These are phyloP conservation scores for Idris sp. DNA, from an alignment of 1,140 invertebrate species.

Conservation along the genomic window DNA sequence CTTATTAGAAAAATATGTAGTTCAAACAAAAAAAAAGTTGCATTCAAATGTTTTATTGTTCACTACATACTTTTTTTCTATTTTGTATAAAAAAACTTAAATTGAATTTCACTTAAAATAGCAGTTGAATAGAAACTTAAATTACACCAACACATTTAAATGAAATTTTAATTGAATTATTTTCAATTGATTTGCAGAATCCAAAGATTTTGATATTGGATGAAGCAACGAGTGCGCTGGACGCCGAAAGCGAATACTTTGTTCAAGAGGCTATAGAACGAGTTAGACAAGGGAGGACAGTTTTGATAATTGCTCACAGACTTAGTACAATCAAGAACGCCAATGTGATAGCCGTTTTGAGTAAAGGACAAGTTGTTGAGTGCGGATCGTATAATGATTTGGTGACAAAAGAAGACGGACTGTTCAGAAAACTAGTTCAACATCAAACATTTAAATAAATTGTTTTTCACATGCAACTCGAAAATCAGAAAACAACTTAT, in stretches of 20 bases:
- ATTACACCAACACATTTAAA: too few species aligned
- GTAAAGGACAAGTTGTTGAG: constrained; percentile 89
- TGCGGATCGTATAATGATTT: constrained; percentile 88
- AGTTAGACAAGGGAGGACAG: constrained; percentile 90
- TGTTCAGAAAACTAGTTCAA: constrained; percentile 83
- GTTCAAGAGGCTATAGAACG: constrained; percentile 92
- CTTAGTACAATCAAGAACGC: constrained; percentile 95
- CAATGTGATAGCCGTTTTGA: constrained; percentile 92
- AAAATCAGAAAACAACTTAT: too few species aligned
- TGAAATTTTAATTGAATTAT: too few species aligned
- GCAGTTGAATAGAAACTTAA: too few species aligned
- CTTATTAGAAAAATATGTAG: too few species aligned
- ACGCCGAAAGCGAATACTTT: constrained; percentile 92
- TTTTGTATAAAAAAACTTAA: too few species aligned
- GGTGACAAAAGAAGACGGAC: constrained; percentile 78
- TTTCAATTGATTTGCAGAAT: constrained; percentile 82
- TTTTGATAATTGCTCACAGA: constrained; percentile 94
- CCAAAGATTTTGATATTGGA: constrained; percentile 91
- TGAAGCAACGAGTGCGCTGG: constrained; percentile 94
- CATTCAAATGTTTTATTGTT: too few species aligned
- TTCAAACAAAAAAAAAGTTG: too few species aligned
- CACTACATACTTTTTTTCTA: too few species aligned
- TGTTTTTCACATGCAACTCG: too few species aligned
- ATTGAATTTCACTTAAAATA: too few species aligned
- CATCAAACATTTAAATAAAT: constrained; percentile 81